Evolutionary conservation across 1,140 invertebrate genomes (phyloP).

Genomic region (Ceratitis capitata): DNA sequence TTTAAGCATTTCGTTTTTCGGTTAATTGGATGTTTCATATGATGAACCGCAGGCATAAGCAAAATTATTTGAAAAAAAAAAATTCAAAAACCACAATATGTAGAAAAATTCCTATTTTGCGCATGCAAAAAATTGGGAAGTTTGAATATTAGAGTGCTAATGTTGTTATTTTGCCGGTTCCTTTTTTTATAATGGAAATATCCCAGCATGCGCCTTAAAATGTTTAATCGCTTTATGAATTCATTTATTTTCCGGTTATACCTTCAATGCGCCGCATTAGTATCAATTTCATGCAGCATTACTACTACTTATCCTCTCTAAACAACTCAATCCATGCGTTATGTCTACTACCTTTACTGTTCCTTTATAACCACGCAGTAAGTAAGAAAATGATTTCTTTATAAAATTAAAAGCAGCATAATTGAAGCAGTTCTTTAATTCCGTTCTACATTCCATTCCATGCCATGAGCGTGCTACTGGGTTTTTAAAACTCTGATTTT

Average conservation of each 20-base stretch:
- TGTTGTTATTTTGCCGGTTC: not conserved
- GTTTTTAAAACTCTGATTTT: too few relatives aligned
- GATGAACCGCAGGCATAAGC: not conserved
- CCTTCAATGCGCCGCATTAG: not conserved
- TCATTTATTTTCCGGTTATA: not conserved
- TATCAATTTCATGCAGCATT: not conserved
- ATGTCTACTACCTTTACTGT: not conserved
- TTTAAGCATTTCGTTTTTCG: not conserved
- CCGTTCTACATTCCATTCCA: not conserved
- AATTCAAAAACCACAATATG: not conserved
- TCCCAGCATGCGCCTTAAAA: not conserved
- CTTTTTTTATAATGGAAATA: not conserved
- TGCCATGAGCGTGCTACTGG: not conserved
- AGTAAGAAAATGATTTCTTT: not conserved
- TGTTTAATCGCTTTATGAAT: not conserved
- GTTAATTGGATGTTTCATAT: not conserved
- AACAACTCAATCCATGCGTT: not conserved
- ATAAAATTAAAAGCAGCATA: not conserved
- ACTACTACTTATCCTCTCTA: not conserved
- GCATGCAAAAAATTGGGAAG: not conserved
- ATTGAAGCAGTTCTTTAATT: not conserved
- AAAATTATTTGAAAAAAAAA: not conserved
- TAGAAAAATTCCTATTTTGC: not conserved
- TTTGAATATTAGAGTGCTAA: not conserved
- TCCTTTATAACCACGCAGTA: not conserved